A percentile compares a stretch with the other conserved stretches of the same genome.
Conservation (phyloP, 2,113 vertebrate species). For the Hippopotamus amphibius region DNA sequence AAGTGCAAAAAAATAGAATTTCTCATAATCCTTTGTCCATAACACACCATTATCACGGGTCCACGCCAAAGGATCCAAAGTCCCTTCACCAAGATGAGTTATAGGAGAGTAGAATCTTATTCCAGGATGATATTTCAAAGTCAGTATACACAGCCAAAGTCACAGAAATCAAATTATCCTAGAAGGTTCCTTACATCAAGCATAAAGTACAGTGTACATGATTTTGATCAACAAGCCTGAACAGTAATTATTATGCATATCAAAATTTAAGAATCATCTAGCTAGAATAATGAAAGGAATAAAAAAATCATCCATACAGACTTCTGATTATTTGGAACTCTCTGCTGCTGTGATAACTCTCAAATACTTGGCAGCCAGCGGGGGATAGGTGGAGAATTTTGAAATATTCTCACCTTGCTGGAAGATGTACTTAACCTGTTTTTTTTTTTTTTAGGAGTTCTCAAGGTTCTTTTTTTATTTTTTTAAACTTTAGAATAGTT, state of each 20-base stretch:
- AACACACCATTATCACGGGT: background rate
- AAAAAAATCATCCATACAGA: background rate
- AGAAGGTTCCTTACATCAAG: background rate
- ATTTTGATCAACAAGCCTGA: background rate
- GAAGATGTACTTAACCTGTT: background rate
- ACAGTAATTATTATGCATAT: background rate
- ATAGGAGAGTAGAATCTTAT: background rate
- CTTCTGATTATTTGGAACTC: background rate
- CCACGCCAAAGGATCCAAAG: background rate
- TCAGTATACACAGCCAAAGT: background rate
- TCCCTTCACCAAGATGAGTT: background rate
- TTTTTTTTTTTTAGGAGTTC: background rate
- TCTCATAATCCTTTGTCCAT: background rate
- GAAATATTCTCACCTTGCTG: background rate
- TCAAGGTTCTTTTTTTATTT: background rate
- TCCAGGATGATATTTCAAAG: background rate
- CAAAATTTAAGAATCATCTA: slow-evolving; percentile 26
- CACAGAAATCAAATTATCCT: background rate
- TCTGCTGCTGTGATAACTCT: background rate
- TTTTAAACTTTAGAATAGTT: background rate
- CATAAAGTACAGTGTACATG: background rate
- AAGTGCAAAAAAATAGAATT: background rate
- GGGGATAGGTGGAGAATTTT: background rate
- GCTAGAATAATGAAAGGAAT: background rate
- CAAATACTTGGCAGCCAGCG: background rate